Evolutionary conservation across 2,797 vertebrate species (phyloP).

Genomic region (Helostoma temminkii): DNA sequence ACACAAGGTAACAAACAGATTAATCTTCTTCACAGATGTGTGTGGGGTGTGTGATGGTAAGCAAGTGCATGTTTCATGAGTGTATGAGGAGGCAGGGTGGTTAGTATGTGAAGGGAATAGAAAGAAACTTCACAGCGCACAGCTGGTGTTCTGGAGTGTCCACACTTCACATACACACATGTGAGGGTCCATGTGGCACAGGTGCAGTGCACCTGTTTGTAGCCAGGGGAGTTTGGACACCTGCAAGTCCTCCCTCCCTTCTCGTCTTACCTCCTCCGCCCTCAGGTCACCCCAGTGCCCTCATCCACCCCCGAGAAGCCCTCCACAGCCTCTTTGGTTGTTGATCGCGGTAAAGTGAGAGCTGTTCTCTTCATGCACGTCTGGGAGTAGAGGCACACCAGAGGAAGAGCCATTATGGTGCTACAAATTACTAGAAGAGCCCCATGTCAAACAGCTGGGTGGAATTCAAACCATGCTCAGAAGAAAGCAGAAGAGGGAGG

Average conservation of each 20-base stretch:
- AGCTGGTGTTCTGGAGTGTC: slow-evolving; percentile 51
- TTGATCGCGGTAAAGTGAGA: slow-evolving; percentile 76
- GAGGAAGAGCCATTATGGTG: slow-evolving; percentile 58
- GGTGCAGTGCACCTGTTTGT: slow-evolving; percentile 78
- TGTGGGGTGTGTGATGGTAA: slow-evolving; percentile 6
- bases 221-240: slow-evolving; percentile 69
- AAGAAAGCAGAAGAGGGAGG: slow-evolving; percentile 20
- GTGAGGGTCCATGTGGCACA: slow-evolving; percentile 57
- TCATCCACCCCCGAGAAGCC: slow-evolving; percentile 50
- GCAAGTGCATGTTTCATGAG: slow-evolving; percentile 12
- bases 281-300: slow-evolving; percentile 62
- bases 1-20: slow-evolving; percentile 9
- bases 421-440: slow-evolving; percentile 71
- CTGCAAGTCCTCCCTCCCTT: slow-evolving; percentile 60
- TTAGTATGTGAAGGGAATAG: slow-evolving; percentile 16
- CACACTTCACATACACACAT: slow-evolving; percentile 22
- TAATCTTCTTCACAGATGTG: slow-evolving; percentile 21
- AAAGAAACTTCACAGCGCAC: slow-evolving; percentile 46
- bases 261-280: slow-evolving; percentile 39
- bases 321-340: slow-evolving; percentile 41
- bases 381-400: slow-evolving; percentile 63
- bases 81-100: slow-evolving; percentile 14
- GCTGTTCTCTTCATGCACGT: slow-evolving; percentile 61
- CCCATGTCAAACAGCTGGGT: slow-evolving; percentile 64
- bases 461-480: slow-evolving; percentile 69